These are phyloP conservation scores for Lepus oiostolus DNA, from an alignment of 2,797 vertebrate genomes.

Conservation along the genomic window DNA sequence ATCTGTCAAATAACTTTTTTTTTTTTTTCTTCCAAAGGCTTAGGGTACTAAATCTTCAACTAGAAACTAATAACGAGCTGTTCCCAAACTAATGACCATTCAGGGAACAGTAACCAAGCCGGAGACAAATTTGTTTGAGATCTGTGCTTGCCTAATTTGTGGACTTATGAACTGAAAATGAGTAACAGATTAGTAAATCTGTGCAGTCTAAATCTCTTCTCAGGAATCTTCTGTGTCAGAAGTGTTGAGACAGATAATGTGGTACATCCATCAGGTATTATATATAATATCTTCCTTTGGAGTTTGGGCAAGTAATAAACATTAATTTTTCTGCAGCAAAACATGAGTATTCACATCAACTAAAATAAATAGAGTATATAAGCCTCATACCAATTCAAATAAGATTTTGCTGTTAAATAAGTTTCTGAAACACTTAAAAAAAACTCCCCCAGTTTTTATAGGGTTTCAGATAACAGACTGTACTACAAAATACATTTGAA, in stretches of 20 bases:
- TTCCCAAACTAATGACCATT: neutral
- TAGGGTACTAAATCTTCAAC: slow-evolving; percentile 3
- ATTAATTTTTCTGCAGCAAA: neutral
- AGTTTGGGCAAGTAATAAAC: neutral
- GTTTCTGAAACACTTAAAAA: neutral
- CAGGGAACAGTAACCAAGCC: neutral
- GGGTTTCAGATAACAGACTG: neutral
- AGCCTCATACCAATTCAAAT: neutral
- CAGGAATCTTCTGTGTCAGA: neutral
- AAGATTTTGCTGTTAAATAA: neutral
- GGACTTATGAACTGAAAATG: slow-evolving; percentile 34
- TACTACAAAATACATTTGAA: neutral
- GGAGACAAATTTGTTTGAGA: neutral
- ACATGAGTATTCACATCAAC: neutral
- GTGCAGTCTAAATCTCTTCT: neutral
- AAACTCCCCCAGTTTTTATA: neutral
- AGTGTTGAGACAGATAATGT: neutral
- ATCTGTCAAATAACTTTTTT: neutral
- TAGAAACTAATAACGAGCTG: slow-evolving; percentile 10
- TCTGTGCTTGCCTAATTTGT: neutral
- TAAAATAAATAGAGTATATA: neutral
- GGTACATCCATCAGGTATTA: neutral
- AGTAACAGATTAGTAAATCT: neutral
- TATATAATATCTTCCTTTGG: neutral
- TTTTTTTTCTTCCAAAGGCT: neutral